A percentile compares a stretch with the other conserved stretches of the same genome.
Conservation (phyloP, 1,140 invertebrate genomes). For the Acromyrmex heyeri region DNA sequence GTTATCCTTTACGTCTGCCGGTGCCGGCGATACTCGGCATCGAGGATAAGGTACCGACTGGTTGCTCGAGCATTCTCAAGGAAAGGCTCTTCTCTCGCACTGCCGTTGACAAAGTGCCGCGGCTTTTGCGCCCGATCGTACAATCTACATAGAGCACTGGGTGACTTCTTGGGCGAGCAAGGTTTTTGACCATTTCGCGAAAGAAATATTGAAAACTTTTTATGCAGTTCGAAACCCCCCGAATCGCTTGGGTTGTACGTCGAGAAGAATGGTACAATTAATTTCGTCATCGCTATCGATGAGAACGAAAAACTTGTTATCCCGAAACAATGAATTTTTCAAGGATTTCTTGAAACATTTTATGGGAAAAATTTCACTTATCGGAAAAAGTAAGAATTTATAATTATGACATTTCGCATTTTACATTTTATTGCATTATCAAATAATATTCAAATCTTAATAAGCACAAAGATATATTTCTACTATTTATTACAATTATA, state of each 20-base stretch:
- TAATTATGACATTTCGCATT: background rate
- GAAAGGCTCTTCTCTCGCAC: constrained; percentile 41
- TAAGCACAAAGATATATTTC: background rate
- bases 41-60: constrained; percentile 75
- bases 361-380: background rate
- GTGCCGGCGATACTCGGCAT: constrained; percentile 51
- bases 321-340: constrained; percentile 10
- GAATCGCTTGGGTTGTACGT: background rate
- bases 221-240: background rate
- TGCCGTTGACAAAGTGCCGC: constrained; percentile 69
- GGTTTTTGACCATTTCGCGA: constrained; percentile 29
- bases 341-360: background rate
- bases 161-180: constrained; percentile 51
- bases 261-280: constrained; percentile 55
- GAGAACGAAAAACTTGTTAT: constrained; percentile 17
- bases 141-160: constrained; percentile 58
- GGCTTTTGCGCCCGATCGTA: constrained; percentile 68
- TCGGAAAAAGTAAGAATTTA: background rate
- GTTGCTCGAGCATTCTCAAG: constrained; percentile 66
- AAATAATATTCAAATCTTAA: constrained; percentile 2
- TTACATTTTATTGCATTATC: background rate
- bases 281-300: constrained; percentile 51
- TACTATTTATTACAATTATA: background rate
- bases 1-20: constrained; percentile 74
- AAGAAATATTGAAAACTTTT: constrained; percentile 59